Conservation (phyloP, 2,888 invertebrate genomes). For the Dendrolimus houi region DNA sequence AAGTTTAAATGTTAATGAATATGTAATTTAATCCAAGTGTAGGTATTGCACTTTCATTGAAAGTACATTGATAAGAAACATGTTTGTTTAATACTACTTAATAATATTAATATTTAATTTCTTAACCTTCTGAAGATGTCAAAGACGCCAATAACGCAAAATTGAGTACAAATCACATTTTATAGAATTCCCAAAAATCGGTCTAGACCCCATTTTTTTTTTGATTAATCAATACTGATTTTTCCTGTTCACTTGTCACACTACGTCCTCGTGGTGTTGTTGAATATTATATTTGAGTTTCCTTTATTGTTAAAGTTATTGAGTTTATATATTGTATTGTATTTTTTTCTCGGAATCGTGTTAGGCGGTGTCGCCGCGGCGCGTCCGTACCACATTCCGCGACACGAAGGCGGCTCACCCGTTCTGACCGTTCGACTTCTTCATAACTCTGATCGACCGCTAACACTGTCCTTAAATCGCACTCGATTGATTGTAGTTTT, state of each 20-base stretch:
- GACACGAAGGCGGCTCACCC: slow-evolving; percentile 53
- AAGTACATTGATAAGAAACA: too few relatives aligned
- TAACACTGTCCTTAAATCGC: slow-evolving; percentile 17
- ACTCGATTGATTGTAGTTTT: background rate
- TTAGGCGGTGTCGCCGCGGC: slow-evolving; percentile 44
- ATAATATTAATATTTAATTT: too few relatives aligned
- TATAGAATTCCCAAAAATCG: too few relatives aligned
- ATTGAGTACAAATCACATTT: too few relatives aligned
- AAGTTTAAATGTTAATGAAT: too few relatives aligned
- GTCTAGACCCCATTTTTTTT: too few relatives aligned
- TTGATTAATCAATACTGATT: background rate
- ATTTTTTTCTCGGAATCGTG: slow-evolving; percentile 48
- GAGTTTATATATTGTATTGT: slow-evolving; percentile 30
- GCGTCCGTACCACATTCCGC: slow-evolving; percentile 62
- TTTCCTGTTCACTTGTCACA: slow-evolving; percentile 2
- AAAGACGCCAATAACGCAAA: too few relatives aligned
- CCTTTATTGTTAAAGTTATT: slow-evolving; percentile 38
- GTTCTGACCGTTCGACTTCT: slow-evolving; percentile 48
- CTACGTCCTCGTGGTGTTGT: slow-evolving; percentile 15
- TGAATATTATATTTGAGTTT: slow-evolving; percentile 24
- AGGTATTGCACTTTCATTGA: too few relatives aligned
- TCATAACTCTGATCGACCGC: slow-evolving; percentile 32
- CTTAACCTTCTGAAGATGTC: too few relatives aligned
- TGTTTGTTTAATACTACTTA: too few relatives aligned
- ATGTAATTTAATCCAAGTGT: too few relatives aligned